A percentile compares a stretch with the other conserved stretches of the same genome.
These are phyloP conservation scores for Glomeris marginata DNA, from an alignment of 2,888 invertebrate genomes.

Conservation along the genomic window DNA sequence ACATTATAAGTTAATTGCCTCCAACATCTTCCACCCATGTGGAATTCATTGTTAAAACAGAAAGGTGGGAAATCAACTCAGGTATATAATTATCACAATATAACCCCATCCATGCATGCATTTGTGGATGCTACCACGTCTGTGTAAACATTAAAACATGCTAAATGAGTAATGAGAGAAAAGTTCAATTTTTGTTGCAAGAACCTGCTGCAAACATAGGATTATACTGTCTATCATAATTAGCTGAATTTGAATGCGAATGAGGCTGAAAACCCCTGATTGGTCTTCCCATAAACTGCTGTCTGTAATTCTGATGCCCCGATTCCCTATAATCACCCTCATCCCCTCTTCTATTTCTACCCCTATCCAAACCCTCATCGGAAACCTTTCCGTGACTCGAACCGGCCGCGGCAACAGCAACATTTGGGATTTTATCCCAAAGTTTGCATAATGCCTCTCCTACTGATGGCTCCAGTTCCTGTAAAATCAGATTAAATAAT, in stretches of 20 bases:
- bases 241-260: background rate
- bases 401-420: constrained; percentile 17
- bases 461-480: constrained; percentile 35
- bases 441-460: constrained; percentile 32
- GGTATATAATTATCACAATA: no score
- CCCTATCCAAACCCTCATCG: background rate
- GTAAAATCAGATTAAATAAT: constrained; percentile 13
- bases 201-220: no score
- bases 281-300: constrained; percentile 11
- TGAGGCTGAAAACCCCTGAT: constrained; percentile 12
- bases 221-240: no score
- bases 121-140: no score
- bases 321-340: background rate
- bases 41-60: no score
- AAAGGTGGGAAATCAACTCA: no score
- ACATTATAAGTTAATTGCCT: no score
- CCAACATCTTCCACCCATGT: no score
- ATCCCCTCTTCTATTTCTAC: background rate
- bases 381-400: background rate
- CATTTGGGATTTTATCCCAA: constrained; percentile 29
- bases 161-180: no score
- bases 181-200: no score
- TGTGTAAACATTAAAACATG: no score
- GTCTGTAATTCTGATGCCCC: background rate
- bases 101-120: no score